phyloP scores from a whole-genome alignment of 2,797 vertebrate species.

The Muscicapa striata region DNA sequence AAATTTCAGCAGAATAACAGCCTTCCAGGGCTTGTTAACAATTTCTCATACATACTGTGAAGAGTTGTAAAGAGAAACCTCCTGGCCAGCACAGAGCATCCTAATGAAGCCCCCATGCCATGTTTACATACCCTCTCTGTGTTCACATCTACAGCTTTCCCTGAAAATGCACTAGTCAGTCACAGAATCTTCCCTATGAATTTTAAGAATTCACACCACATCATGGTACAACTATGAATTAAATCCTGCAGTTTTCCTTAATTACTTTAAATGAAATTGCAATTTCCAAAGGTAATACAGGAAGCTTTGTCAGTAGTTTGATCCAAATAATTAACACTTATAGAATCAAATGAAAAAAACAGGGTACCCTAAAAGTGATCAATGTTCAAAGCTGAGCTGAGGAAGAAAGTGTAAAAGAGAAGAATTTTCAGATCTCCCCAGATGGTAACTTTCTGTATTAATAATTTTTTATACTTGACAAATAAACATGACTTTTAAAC shows the following conservation, averaged over 20 bases:
- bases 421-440: background rate
- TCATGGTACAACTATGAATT: background rate
- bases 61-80: background rate
- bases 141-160: background rate
- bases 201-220: background rate
- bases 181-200: background rate
- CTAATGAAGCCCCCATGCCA: background rate
- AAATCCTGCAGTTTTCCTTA: background rate
- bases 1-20: background rate
- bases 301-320: background rate
- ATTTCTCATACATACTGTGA: background rate
- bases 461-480: background rate
- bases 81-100: background rate
- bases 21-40: background rate
- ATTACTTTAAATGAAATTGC: background rate
- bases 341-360: background rate
- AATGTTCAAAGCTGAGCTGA: background rate
- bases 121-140: background rate
- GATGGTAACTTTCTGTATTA: background rate
- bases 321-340: background rate
- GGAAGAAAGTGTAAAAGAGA: background rate
- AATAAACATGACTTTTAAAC: constrained; percentile 48
- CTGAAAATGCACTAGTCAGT: background rate
- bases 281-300: background rate
- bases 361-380: background rate